A percentile compares a stretch with the other conserved stretches of the same genome.
phyloP scores from a whole-genome alignment of 2,888 invertebrate genomes.

The Apotomis betuletana region DNA sequence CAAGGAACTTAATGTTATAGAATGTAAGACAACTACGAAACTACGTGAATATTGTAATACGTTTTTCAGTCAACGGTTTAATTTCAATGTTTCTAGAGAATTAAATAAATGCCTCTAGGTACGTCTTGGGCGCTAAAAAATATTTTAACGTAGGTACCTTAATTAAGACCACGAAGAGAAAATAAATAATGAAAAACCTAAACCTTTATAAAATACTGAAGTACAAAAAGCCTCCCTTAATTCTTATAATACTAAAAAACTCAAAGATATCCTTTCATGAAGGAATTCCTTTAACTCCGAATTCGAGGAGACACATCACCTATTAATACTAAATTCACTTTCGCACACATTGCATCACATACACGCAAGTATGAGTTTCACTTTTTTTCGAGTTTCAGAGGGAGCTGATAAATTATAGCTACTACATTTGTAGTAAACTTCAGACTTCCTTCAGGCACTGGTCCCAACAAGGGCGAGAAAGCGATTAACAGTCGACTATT shows the following conservation, averaged over 20 bases:
- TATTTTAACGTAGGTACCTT: background rate
- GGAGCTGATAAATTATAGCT: too few relatives aligned
- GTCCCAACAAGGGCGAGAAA: too few relatives aligned
- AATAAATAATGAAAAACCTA: background rate
- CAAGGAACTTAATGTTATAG: background rate
- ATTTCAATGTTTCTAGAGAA: background rate
- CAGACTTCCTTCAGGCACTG: too few relatives aligned
- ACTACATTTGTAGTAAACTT: too few relatives aligned
- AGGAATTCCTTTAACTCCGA: background rate
- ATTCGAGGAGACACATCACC: slow-evolving; percentile 13
- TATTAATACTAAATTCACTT: background rate
- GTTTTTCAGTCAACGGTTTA: background rate
- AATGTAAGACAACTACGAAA: background rate
- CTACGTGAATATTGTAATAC: background rate
- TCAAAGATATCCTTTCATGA: background rate
- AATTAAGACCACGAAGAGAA: background rate
- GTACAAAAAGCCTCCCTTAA: slow-evolving; percentile 30
- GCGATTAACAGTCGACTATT: too few relatives aligned
- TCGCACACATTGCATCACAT: background rate
- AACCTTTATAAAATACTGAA: slow-evolving; percentile 6
- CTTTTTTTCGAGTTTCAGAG: too few relatives aligned
- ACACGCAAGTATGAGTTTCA: slow-evolving; percentile 45
- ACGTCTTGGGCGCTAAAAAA: background rate
- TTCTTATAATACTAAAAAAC: slow-evolving; percentile 24
- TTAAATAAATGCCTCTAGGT: background rate